Conservation (phyloP, 2,888 invertebrate genomes). For the Macrophya annulata region DNA sequence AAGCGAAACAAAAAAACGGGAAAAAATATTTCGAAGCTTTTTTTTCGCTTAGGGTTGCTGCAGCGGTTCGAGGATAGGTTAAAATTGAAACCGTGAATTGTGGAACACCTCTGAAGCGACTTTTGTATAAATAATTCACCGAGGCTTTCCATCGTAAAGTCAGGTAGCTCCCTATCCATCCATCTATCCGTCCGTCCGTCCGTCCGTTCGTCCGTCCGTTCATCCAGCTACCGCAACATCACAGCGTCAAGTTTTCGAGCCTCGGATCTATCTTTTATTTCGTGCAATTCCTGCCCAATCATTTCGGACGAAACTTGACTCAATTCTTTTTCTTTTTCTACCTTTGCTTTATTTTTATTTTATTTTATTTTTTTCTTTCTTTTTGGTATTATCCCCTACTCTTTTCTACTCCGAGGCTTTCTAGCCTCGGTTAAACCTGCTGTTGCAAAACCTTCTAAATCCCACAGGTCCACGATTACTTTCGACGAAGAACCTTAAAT, state of each 20-base stretch:
- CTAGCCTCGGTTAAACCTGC: background rate
- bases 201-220: background rate
- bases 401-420: constrained; percentile 10
- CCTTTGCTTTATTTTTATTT: too few relatives aligned
- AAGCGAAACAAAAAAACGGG: too few relatives aligned
- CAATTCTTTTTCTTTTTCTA: constrained; percentile 51
- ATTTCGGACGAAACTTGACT: constrained; percentile 46
- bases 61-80: background rate
- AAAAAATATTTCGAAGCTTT: background rate
- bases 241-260: constrained; percentile 19
- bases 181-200: constrained; percentile 1
- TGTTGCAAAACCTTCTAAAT: background rate
- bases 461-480: constrained; percentile 27
- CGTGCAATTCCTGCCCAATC: constrained; percentile 35
- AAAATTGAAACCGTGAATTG: background rate
- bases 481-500: background rate
- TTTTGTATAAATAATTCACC: constrained; percentile 47
- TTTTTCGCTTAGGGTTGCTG: background rate
- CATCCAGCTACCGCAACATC: constrained; percentile 22
- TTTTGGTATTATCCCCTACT: background rate
- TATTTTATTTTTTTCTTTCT: constrained; percentile 30
- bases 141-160: constrained; percentile 33
- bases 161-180: background rate
- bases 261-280: constrained; percentile 26
- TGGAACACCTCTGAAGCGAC: constrained; percentile 18